Evolutionary conservation across 2,113 vertebrate genomes (phyloP).

Genomic region (Cryptoleucopteryx plumbea): DNA sequence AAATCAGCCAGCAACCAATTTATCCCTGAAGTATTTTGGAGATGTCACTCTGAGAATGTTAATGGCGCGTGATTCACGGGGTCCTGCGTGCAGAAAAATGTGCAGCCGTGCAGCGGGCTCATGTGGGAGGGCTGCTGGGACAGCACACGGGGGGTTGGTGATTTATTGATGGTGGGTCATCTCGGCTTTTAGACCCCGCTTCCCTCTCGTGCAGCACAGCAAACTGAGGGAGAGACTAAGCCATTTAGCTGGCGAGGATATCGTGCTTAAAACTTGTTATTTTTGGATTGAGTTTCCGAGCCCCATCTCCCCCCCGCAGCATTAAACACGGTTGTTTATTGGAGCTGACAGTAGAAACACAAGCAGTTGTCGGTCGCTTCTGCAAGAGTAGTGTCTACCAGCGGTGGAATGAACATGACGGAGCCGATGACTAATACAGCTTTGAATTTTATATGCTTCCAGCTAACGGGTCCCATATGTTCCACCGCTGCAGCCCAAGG

Average conservation of each 20-base stretch:
- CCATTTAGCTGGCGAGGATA: background rate
- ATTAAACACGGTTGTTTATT: background rate
- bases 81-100: background rate
- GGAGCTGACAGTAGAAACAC: slow-evolving; percentile 50
- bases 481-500: background rate
- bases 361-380: slow-evolving; percentile 19
- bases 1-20: slow-evolving; percentile 56
- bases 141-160: background rate
- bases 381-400: slow-evolving; percentile 17
- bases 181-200: background rate
- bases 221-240: background rate
- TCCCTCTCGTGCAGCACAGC: background rate
- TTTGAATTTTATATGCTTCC: slow-evolving; percentile 17
- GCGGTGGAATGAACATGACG: background rate
- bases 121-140: background rate
- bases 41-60: slow-evolving; percentile 17
- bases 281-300: background rate
- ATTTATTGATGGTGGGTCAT: background rate
- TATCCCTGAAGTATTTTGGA: slow-evolving; percentile 22
- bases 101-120: accelerated
- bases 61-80: background rate
- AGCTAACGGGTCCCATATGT: slow-evolving; percentile 18
- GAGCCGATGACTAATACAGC: slow-evolving; percentile 13
- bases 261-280: background rate
- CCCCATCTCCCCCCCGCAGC: background rate